phyloP scores from a whole-genome alignment of 2,113 vertebrate genomes.

The Pseudorectes ferrugineus region DNA sequence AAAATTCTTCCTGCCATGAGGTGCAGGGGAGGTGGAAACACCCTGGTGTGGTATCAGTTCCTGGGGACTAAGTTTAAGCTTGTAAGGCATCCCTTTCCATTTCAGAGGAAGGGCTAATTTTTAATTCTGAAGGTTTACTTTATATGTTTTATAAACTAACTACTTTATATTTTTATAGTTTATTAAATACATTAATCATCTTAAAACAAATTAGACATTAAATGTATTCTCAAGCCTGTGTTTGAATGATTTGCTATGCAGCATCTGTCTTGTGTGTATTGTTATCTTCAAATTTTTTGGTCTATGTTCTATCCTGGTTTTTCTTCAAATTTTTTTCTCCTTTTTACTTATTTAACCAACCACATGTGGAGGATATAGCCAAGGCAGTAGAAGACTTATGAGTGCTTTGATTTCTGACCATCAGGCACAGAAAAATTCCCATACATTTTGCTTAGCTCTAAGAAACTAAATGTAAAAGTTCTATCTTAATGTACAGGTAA shows the following conservation, averaged over 20 bases:
- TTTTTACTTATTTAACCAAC: neutral
- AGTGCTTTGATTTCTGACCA: neutral
- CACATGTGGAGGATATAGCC: neutral
- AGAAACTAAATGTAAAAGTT: neutral
- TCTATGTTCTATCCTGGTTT: neutral
- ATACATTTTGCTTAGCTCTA: neutral
- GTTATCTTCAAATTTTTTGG: neutral
- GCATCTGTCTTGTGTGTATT: neutral
- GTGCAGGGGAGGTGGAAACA: neutral
- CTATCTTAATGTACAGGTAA: neutral
- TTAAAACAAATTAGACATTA: neutral
- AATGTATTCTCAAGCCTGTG: neutral
- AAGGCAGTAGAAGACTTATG: neutral
- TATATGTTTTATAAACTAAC: neutral
- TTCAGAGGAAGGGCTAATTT: neutral
- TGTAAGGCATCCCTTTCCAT: neutral
- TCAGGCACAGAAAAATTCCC: neutral
- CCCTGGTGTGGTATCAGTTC: neutral
- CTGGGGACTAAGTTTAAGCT: neutral
- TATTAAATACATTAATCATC: neutral
- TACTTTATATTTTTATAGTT: neutral
- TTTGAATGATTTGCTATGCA: neutral
- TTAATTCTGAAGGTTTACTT: neutral
- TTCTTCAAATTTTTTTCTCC: rapidly evolving
- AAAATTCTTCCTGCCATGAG: neutral